Evolutionary conservation across 2,113 vertebrate species (phyloP), one percentile per base, ranked within the genome.

Genomic region (Sisor rabdophorus): DNA sequence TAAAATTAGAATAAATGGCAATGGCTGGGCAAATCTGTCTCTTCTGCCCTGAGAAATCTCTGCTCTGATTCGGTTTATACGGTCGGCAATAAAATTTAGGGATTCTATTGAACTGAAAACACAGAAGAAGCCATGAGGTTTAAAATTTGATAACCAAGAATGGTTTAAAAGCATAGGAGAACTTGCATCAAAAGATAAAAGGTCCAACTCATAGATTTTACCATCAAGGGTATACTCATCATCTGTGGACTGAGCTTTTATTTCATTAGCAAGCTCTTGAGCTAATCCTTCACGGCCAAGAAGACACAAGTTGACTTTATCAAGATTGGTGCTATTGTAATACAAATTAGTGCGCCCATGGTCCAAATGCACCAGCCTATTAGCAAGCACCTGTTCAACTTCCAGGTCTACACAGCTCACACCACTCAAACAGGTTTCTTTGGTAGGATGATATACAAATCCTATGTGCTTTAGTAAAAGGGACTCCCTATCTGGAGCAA

Each of bases 391-490:
- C 78, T 98, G 94, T 73, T 98, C 96, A 64, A 98, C 97, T 91
- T 96, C 98, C 89, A 97, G 91, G 84, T 99, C 98, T 15, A 91
- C 95, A 79, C 98, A 99, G 85, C 94, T 94, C 78, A 94, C 94
- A 84, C 95, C 95, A 85, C 97, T 98, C 77, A 98, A 93, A 87
- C 98, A 99, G 1, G 96, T 99, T 92, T 99, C 95, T 89, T 98
- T 98, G 73, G 98, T 99, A 78, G 97, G 95, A 83, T 99, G 97
- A 92, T 99, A 99, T 86, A 98, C 97, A 90, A 99, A 99, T 40
- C 98, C 98, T 82, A 99, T 99, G 88, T 99, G 98, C 84, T 98
- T 98, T 84, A 98, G 94, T n/a, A 99, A 89, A 83, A 99, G 94
- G 20, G 98, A 98, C 84, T 99, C 95, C 84, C 98, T 90, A 85